These are phyloP conservation scores for Scytalopus superciliaris DNA, from an alignment of 2,113 vertebrate species.

Conservation along the genomic window DNA sequence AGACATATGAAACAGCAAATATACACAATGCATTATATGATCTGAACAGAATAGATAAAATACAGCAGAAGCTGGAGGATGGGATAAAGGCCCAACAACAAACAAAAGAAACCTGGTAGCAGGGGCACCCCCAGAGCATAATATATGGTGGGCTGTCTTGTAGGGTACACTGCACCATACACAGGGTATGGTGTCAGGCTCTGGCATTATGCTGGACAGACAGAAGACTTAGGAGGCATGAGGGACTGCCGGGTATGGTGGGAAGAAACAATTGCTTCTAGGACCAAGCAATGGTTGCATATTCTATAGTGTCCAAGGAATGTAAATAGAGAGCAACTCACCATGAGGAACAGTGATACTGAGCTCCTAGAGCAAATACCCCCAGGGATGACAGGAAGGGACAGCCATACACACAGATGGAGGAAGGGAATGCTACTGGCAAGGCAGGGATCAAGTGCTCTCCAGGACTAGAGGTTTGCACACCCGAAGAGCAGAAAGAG, in stretches of 20 bases:
- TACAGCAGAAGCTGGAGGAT: neutral
- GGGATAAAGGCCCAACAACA: neutral
- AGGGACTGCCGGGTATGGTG: neutral
- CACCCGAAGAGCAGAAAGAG: neutral
- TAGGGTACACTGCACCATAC: accelerated
- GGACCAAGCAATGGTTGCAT: neutral
- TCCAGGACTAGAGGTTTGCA: neutral
- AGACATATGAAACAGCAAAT: neutral
- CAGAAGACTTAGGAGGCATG: neutral
- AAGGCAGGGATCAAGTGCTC: neutral
- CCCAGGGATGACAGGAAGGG: neutral
- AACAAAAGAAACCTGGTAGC: neutral
- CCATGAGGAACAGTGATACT: neutral
- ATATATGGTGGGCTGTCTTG: neutral
- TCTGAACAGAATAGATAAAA: neutral
- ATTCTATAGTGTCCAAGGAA: neutral
- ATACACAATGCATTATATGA: neutral
- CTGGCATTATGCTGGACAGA: neutral
- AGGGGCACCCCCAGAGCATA: neutral
- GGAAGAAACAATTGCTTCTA: neutral
- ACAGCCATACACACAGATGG: neutral
- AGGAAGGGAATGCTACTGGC: neutral
- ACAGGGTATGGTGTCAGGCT: neutral
- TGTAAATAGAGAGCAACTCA: neutral
- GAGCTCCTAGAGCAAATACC: neutral